These are phyloP conservation scores for Listronotus oregonensis DNA, from an alignment of 1,140 invertebrate species.

Conservation along the genomic window DNA sequence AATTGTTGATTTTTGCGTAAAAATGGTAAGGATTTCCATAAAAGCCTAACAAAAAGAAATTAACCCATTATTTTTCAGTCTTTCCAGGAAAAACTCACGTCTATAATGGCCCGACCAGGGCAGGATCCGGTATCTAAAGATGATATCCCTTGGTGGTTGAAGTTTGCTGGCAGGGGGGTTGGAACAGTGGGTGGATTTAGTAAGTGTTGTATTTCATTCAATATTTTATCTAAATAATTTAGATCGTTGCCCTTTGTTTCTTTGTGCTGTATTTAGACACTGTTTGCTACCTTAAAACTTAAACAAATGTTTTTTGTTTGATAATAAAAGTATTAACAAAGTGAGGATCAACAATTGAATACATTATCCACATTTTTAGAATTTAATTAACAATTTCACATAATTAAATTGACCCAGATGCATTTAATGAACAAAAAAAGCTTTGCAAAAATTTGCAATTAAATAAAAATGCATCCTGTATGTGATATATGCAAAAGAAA, in stretches of 20 bases:
- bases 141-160: constrained; percentile 87
- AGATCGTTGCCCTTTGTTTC: neutral
- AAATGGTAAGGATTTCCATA: constrained; percentile 10
- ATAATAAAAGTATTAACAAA: too few species aligned
- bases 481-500: too few species aligned
- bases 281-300: too few species aligned
- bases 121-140: constrained; percentile 75
- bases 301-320: too few species aligned
- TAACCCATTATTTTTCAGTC: constrained; percentile 63
- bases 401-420: too few species aligned
- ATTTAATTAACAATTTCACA: too few species aligned
- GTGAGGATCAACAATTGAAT: too few species aligned
- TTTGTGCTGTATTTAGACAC: neutral
- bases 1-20: neutral
- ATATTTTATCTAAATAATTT: neutral
- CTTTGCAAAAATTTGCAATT: too few species aligned
- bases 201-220: constrained; percentile 57
- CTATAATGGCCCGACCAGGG: constrained; percentile 76
- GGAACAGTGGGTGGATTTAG: constrained; percentile 83
- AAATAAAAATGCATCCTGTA: too few species aligned
- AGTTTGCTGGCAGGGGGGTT: constrained; percentile 80
- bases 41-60: neutral
- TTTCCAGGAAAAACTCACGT: constrained; percentile 75
- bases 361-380: too few species aligned
- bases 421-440: too few species aligned